Evolutionary conservation across 2,797 vertebrate species (phyloP).

Genomic region (Danio aesculapii): DNA sequence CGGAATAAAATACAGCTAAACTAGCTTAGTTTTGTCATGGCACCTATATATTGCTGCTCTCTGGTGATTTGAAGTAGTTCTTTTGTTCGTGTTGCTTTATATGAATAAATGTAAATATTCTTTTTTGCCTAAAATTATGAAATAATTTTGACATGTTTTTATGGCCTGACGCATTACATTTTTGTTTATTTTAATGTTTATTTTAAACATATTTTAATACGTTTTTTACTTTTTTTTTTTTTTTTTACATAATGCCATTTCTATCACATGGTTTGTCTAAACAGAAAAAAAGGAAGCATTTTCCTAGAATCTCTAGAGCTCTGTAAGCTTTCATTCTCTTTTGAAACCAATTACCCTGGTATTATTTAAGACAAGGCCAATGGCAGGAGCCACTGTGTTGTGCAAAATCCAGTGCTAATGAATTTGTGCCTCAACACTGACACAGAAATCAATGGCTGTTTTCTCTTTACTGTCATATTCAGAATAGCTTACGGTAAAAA

Average conservation of each 20-base stretch:
- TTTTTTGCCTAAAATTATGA: no score
- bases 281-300: background rate
- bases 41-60: no score
- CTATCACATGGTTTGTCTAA: background rate
- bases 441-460: slow-evolving; percentile 24
- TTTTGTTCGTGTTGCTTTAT: no score
- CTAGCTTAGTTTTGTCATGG: no score
- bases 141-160: background rate
- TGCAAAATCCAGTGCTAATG: slow-evolving; percentile 1
- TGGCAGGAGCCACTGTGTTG: background rate
- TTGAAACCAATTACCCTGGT: slow-evolving; percentile 13
- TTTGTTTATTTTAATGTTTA: background rate
- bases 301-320: background rate
- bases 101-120: no score
- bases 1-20: no score
- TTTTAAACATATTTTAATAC: no score
- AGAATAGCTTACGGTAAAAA: slow-evolving; percentile 12
- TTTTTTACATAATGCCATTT: background rate
- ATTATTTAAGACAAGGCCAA: background rate
- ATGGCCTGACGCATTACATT: no score
- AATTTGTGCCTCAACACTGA: slow-evolving; percentile 13
- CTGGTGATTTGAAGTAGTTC: no score
- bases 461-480: slow-evolving; percentile 14
- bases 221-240: background rate
- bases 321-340: slow-evolving; percentile 7